Evolutionary conservation across 1,140 invertebrate genomes (phyloP), one percentile per base, ranked within the genome.

Genomic region (Anastrepha obliqua): DNA sequence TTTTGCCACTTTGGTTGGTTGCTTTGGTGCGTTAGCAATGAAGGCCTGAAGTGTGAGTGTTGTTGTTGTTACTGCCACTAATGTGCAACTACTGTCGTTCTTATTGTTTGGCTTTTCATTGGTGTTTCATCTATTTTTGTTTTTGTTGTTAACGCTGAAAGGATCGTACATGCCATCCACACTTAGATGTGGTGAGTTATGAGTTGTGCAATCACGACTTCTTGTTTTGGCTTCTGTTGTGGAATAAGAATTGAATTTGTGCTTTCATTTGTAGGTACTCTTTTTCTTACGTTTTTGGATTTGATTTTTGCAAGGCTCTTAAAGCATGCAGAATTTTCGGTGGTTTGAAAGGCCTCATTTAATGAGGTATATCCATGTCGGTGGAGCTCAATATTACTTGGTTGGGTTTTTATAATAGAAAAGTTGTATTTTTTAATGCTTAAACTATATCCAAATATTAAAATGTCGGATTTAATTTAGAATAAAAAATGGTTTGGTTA

Each of bases 121-220:
- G 39, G 17, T 39, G 51, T 29, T 59, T 47, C 47, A 8, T 39
- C 51, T 20, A 59, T 17, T 85, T 47, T n/a, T 8, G 13, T 17
- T 85, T 8, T 58, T 85, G 81, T 60, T 7, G 51, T 74, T 39
- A 74, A 6, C 15, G 11, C 15, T 74, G 67, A 11, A 47, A 86
- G 60, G 60, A 86, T 87, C 17, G 20, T 59, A 64, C 42, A 55
- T 87, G 86, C 74, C 86, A 87, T 51, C 47, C n/a, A 11, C 86
- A 59, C 86, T 87, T 74, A 87, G 67, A 20, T 74, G 86, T 20
- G 17, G 86, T 87, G 86, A 87, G 58, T 87, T 87, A 87, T 87
- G 86, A 87, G 86, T 87, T 87, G 86, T 87, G 86, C 65, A 87
- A 87, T 87, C 86, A 87, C 86, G 86, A 87, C 65, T 87, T 87